A percentile compares a stretch with the other conserved stretches of the same genome.
These are phyloP conservation scores for Philaenus spumarius DNA, from an alignment of 1,140 invertebrate species.

Conservation along the genomic window DNA sequence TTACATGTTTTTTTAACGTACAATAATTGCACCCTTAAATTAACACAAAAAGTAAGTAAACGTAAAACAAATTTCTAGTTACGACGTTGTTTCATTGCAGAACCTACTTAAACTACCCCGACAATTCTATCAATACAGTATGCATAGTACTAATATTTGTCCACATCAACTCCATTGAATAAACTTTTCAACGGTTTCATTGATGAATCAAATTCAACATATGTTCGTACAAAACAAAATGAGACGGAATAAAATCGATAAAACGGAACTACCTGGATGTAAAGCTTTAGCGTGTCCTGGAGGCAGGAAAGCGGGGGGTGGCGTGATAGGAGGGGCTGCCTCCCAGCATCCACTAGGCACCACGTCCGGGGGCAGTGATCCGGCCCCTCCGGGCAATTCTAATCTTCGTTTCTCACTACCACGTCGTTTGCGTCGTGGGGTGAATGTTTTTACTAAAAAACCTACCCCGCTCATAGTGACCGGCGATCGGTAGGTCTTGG, in stretches of 20 bases:
- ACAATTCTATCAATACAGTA: too few species aligned
- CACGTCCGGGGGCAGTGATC: slow-evolving; percentile 46
- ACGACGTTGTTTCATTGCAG: too few species aligned
- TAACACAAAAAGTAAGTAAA: too few species aligned
- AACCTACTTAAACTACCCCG: too few species aligned
- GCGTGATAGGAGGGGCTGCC: slow-evolving; percentile 53
- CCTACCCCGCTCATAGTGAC: slow-evolving; percentile 56
- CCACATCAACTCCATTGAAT: too few species aligned
- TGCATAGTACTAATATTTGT: too few species aligned
- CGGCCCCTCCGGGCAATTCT: neutral
- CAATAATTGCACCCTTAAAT: too few species aligned
- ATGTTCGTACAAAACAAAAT: neutral
- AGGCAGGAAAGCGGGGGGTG: slow-evolving; percentile 56
- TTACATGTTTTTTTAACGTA: too few species aligned
- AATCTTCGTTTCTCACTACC: slow-evolving; percentile 49
- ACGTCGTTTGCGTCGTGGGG: slow-evolving; percentile 50
- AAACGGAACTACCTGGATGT: neutral
- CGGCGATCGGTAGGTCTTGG: too few species aligned
- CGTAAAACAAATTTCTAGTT: too few species aligned
- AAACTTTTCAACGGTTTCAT: too few species aligned
- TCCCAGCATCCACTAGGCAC: slow-evolving; percentile 42
- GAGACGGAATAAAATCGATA: neutral
- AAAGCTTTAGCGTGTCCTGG: slow-evolving; percentile 47
- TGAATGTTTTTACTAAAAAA: slow-evolving; percentile 58
- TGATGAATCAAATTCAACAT: too few species aligned